Conservation (phyloP, 2,888 invertebrate species). For the Heliconius ismenius region DNA sequence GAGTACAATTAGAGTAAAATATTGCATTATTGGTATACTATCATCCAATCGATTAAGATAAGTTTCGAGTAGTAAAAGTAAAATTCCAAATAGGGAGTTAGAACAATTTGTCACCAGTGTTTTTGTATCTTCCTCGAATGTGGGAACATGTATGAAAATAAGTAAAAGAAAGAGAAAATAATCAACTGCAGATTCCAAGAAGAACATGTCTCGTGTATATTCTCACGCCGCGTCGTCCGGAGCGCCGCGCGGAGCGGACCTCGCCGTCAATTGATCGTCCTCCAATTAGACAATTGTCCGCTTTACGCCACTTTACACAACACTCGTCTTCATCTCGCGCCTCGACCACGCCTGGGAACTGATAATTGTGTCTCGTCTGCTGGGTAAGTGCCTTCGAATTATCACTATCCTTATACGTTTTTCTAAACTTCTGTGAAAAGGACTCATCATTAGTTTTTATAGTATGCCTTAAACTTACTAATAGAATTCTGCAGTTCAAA, state of each 20-base stretch:
- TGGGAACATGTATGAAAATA: conserved; percentile 8
- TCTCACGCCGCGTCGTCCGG: conserved; percentile 35
- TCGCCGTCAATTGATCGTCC: conserved; percentile 57
- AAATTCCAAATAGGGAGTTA: conserved; percentile 1
- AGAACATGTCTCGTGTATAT: conserved; percentile 1
- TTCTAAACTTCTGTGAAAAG: neutral
- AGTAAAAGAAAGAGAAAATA: conserved; percentile 10
- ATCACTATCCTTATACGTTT: neutral
- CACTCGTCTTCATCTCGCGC: conserved; percentile 37
- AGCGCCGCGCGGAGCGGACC: conserved; percentile 26
- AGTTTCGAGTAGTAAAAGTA: neutral
- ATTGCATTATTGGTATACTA: neutral
- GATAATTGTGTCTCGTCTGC: conserved; percentile 39
- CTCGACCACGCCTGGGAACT: conserved; percentile 46
- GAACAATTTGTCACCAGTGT: neutral
- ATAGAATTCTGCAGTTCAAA: neutral
- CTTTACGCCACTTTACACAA: conserved; percentile 50
- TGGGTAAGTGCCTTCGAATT: neutral
- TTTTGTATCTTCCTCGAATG: neutral
- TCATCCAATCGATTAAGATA: neutral
- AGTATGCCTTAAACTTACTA: neutral
- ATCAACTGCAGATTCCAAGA: neutral
- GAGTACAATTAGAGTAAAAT: neutral
- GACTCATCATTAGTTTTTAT: conserved; percentile 1
- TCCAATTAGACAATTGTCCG: conserved; percentile 70